Base-by-base conservation (phyloP, 2,113 vertebrate species). In the Rhinolophus sinicus region DNA sequence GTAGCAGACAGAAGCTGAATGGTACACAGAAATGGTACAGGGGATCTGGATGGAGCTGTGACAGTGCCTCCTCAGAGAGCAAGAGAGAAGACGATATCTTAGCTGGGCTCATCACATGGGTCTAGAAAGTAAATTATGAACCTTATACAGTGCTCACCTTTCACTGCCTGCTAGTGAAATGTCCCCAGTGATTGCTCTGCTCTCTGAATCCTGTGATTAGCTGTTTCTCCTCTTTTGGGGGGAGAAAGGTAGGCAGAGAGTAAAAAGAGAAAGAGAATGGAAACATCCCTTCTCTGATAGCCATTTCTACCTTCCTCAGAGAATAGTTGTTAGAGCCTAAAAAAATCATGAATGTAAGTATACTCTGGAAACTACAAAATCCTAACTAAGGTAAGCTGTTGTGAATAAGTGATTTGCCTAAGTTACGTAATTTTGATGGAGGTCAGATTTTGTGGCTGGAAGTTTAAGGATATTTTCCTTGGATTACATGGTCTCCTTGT, bases 401-500 rank as follows among this genome's bases (percentile, higher is more conserved):
- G 67, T 93, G 86, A 90, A 62, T 75, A 75, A 56, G 44, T 40
- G 35, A 67, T 83, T 91, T 91, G 67, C 50, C 35, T n/a, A 33
- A 76, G n/a, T 91, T 96, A 67, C 30, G 21, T 47, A 47, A 73
- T 58, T 75, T 84, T 93, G 90, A 82, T 82, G 19, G 60, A 87
- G 81, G 58, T 92, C 67, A 78, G 54, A 70, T 65, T 93, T 85
- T 77, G 60, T 94, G 88, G 52, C 70, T 87, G 35, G n/a, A 95
- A 87, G 16, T 88, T 70, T 65, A 94, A 94, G 76, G 85, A 85
- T 88, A 44, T 62, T 96, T 84, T 95, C 21, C 33, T 76, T 96
- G 69, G 67, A 77, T 85, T 81, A 70, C 84, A 76, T 12, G 56
- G 19, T 67, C 60, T 94, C 9, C 28, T 91, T 52, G 64, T 90